Base-by-base conservation (phyloP, 2,888 invertebrate species). In the Muschampia plurimacula region DNA sequence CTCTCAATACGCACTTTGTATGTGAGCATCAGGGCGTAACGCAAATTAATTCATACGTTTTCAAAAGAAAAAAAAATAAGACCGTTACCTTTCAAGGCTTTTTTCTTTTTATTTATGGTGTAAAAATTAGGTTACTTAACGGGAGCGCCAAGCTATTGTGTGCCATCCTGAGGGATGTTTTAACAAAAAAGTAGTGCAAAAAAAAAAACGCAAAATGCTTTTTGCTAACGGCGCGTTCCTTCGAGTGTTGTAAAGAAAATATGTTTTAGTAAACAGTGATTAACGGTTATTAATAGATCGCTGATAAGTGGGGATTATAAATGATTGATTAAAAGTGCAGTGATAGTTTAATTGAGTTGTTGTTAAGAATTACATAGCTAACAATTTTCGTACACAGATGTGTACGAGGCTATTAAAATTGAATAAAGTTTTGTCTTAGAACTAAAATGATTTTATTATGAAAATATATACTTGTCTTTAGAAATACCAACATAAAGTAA, bases 111-210 rank as follows among this genome's bases (percentile, higher is more conserved):
- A 94, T 92, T 91, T 92, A 93, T 90, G 92, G 93, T 90, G 92
- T 85, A 91, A 92, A 92, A 93, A 94, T 94, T 94, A 92, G 94
- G 93, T 93, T 93, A 93, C 94, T 94, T 93, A 93, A 89, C 92
- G 93, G 92, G 88, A 92, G 91, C 91, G 78, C 74, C 75, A 80
- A 78, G 69, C 88, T 79, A 89, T 93, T 94, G 92, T 92, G 83
- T 80, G 0, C 4, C 52, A 15, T 46, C 79, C 85, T 86, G 79
- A 81, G 86, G 86, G 87, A 82, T 75, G 69, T 75, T 79, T 77
- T 80, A 69, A 74, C 77, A 83, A 82, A 82, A 85, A 81, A 75
- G 8, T 22, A 15, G 13, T 64, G 15, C 9, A 2, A 41, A 44
- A 65, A 70, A 55, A 69, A 67, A 52, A 22, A 22, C 28, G 55